Evolutionary conservation across 92 coral and sea anemone species (phyloP).

Genomic region (Porites evermanni): DNA sequence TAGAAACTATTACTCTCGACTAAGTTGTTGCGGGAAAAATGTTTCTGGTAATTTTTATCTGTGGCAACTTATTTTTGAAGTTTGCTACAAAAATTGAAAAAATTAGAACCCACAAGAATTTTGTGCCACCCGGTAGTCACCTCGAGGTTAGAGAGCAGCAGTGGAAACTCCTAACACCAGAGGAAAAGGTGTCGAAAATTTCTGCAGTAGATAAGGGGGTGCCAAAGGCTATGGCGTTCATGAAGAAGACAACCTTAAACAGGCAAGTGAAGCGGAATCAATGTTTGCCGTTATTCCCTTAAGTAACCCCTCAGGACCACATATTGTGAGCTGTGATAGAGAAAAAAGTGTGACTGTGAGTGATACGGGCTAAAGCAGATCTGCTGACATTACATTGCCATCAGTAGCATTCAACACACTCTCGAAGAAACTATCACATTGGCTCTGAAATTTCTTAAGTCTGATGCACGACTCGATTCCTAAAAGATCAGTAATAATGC

Average conservation of each 20-base stretch:
- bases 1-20: too few relatives aligned
- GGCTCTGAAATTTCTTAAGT: constrained; percentile 44
- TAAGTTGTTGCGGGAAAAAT: too few relatives aligned
- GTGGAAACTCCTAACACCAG: constrained; percentile 39
- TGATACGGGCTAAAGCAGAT: constrained; percentile 41
- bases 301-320: constrained; percentile 49
- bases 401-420: too few relatives aligned
- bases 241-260: neutral
- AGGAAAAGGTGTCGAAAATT: constrained; percentile 27
- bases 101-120: too few relatives aligned
- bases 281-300: constrained; percentile 38
- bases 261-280: neutral
- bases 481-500: constrained; percentile 46
- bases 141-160: constrained; percentile 44
- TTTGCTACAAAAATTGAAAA: too few relatives aligned
- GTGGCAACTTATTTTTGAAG: too few relatives aligned
- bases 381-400: neutral
- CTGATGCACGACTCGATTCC: constrained; percentile 31
- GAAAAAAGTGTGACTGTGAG: constrained; percentile 37
- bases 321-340: constrained; percentile 22
- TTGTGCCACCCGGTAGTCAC: neutral
- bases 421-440: neutral
- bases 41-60: too few relatives aligned
- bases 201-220: constrained; percentile 21
- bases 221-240: neutral